Evolutionary conservation across 2,888 invertebrate species (phyloP), one percentile per base, ranked within the genome.

Genomic region (Agapostemon virescens): DNA sequence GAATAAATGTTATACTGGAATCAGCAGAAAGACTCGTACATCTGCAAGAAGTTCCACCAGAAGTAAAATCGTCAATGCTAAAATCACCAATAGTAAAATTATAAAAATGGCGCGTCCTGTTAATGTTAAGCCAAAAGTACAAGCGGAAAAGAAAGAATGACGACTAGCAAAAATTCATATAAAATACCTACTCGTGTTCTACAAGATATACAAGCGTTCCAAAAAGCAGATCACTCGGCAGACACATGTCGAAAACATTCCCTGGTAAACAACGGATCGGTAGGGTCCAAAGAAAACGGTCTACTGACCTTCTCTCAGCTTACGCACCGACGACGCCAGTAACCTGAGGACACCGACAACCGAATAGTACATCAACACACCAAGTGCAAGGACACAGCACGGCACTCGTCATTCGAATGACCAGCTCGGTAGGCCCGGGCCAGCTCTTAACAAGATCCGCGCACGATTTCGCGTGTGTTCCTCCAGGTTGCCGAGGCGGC

Each of bases 331-430:
- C 30, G 42, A 9, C 7, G 38, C 30, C 63, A 55, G 20, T 15
- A 70, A 26, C 42, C 69, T 17, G 49, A 42, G 26, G 15, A 49
- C 30, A 45, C 49, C 30, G 17, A n/a, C n/a, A 30, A 42, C 49
- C 63, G 61, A 76, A 33, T 36, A 33, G 38, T 72, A 70, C 38
- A 36, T n/a, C 30, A 52, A 52, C 82, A 75, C 83, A 72, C 70
- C 15, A 83, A 75, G 49, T 55, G 61, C 74, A 74, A 80, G 75
- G 77, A 82, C 83, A 84, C 79, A 36, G 33, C 81, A 52, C 78
- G 81, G 58, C 79, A 84, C 84, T 78, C 79, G 70, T 66, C 74
- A 78, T 40, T 33, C 73, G 76, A 84, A 71, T 80, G 81, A 80
- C 67, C 73, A n/a, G 66, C 26, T n/a, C 61, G 63, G 58, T 61